Evolutionary conservation across 2,888 invertebrate genomes (phyloP).

Genomic region (Rhaphigaster nebulosa): DNA sequence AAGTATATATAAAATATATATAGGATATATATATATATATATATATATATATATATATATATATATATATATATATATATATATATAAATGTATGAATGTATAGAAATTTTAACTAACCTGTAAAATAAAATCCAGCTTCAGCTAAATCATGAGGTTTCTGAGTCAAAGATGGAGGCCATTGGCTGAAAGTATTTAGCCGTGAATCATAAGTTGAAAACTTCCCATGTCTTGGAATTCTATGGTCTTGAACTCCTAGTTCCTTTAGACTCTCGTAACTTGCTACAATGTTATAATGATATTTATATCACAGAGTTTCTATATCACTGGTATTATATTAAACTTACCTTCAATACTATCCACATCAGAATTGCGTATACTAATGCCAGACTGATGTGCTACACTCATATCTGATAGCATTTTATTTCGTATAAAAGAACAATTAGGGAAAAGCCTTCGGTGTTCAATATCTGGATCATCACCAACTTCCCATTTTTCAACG

Average conservation of each 20-base stretch:
- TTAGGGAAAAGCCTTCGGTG: conserved; percentile 76
- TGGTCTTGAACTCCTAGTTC: conserved; percentile 76
- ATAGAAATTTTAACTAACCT: conserved; percentile 70
- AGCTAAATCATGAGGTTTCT: conserved; percentile 82
- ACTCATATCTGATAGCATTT: conserved; percentile 41
- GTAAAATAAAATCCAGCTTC: conserved; percentile 92
- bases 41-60: too few species aligned
- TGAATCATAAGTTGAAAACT: conserved; percentile 78
- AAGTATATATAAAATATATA: too few species aligned
- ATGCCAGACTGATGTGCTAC: conserved; percentile 55
- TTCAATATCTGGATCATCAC: conserved; percentile 78
- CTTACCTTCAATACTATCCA: conserved; percentile 59
- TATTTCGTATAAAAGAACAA: conserved; percentile 68
- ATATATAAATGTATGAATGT: too few species aligned
- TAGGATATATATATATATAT: too few species aligned
- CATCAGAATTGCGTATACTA: conserved; percentile 38
- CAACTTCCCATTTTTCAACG: conserved; percentile 77
- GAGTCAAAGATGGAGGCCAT: conserved; percentile 84
- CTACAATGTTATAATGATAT: conserved; percentile 59
- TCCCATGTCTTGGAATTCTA: conserved; percentile 76
- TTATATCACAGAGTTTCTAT: background rate
- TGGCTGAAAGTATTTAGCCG: conserved; percentile 78
- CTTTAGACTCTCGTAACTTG: conserved; percentile 67
- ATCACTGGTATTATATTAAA: background rate
- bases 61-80: too few species aligned